Base-by-base conservation (phyloP, 37 sponge, comb jelly and placozoan genomes). In the Lycopodina hypogea region DNA sequence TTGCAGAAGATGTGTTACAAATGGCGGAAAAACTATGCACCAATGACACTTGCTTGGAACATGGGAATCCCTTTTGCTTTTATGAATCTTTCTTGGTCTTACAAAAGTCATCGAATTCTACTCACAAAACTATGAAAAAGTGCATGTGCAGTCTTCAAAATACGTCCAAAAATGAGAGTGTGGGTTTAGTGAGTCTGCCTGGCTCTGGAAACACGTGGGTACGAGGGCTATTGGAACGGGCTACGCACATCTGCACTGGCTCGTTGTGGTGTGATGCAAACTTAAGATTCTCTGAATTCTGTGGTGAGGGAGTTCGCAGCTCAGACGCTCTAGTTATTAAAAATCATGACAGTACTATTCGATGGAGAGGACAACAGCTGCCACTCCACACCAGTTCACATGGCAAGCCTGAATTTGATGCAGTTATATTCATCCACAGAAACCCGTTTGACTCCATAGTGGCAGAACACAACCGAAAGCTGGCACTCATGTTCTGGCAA, bases 191-290 rank as follows among this genome's bases (percentile, higher is more conserved):
- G 42, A 79, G 80, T 56, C 69, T 79, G 1, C 81, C 86, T 6
- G 86, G 86, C 14, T 78, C 79, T 53, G 86, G 86, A 19, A 86
- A 86, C 52, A 86, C 86, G 8, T 86, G 86, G 86, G 57, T 86
- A 0, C 29, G 86, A 18, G 81, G 81, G 0, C 68, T 87, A 34
- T 68, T 87, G 33, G 71, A 87, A 67, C 37, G 33, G 33, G 71
- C 71, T 24, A 87, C 87, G 3, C 70, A 78, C 18, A 48, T 81
- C 9, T 87, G 77, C 33, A 87, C 87, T 39, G 87, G 82, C 3
- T 81, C 82, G 0, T 57, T 81, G 61, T 81, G 74, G 62, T 87
- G 87, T 76, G 82, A 87, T 55, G 41, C 61, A 1, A 24, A 21
- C 3, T 48, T 81, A 4, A 37, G 81, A 2, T 61, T 59, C 0